Evolutionary conservation across 2,888 invertebrate genomes (phyloP).

Genomic region (Leistus spinibarbis): DNA sequence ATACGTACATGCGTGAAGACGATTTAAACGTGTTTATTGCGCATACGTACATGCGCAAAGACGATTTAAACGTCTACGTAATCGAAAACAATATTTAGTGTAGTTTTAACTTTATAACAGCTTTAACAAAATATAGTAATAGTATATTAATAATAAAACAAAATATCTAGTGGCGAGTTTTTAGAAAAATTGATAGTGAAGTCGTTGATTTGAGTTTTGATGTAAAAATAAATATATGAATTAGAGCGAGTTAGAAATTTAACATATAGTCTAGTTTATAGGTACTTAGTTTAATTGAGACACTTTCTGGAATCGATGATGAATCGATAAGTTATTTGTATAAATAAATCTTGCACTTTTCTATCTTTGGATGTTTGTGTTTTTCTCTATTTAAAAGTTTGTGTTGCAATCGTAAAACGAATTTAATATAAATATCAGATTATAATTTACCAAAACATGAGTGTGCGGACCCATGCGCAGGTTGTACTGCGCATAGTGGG

Average conservation of each 20-base stretch:
- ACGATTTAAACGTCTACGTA: too few relatives aligned
- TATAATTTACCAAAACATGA: background rate
- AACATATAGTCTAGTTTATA: too few relatives aligned
- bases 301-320: background rate
- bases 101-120: background rate
- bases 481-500: background rate
- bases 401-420: background rate
- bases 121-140: background rate
- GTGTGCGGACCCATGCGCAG: background rate
- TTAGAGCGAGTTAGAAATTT: background rate
- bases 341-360: background rate
- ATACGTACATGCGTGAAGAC: too few relatives aligned
- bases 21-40: too few relatives aligned
- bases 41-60: too few relatives aligned
- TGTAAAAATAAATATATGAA: background rate
- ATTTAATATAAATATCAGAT: background rate
- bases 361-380: background rate
- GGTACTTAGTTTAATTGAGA: background rate
- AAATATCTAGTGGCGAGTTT: too few relatives aligned
- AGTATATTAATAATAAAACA: background rate
- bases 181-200: background rate
- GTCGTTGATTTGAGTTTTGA: background rate
- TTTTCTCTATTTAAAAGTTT: background rate
- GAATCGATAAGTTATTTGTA: background rate
- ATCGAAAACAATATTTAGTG: too few relatives aligned